Base-by-base conservation (phyloP, 2,888 invertebrate species). In the Dasysyrphus tricinctus region DNA sequence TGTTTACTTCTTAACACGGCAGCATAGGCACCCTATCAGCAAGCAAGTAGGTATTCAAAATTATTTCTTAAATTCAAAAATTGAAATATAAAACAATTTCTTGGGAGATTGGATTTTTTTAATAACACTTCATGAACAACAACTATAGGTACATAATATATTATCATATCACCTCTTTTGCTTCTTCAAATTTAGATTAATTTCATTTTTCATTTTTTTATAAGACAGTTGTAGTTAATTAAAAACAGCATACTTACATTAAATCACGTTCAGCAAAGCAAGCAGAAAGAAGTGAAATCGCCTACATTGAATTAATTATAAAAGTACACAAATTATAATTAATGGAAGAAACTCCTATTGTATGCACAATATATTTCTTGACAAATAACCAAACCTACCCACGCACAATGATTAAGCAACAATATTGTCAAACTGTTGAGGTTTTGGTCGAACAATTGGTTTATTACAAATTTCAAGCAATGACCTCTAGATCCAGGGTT, bases 291-390 rank as follows among this genome's bases (percentile, higher is more conserved):
- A 69, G 79, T 70, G 79, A 83, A 75, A 83, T 74, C 79, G 39
- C 34, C 47, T 49, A 59, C 69, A 63, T 29, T 34, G 51, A 83
- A 75, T 70, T 74, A 83, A 74, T 83, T 75, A 69, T 34, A 42
- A n/a, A 69, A 54, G 39, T 69, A 69, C 54, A 79, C 75, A 74
- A 74, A 44, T 56, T 42, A 47, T 63, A 75, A 72, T 80, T 76
- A 84, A 72, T 80, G 65, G 59, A 72, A 70, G 75, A 59, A 57
- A 80, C 44, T 65, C 51, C 80, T 57, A 80, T 80, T 84, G 80
- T 76, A 59, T 54, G 29, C 47, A 57, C 42, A 75, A 75, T 24
- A 44, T 42, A 8, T 69, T 14, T 75, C 69, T 54, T 75, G 61
- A 70, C 75, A 69, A 80, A 80, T 59, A 44, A 29, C 24, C 54